phyloP scores from a whole-genome alignment of 2,888 invertebrate species.

The Ophion ellenae region DNA sequence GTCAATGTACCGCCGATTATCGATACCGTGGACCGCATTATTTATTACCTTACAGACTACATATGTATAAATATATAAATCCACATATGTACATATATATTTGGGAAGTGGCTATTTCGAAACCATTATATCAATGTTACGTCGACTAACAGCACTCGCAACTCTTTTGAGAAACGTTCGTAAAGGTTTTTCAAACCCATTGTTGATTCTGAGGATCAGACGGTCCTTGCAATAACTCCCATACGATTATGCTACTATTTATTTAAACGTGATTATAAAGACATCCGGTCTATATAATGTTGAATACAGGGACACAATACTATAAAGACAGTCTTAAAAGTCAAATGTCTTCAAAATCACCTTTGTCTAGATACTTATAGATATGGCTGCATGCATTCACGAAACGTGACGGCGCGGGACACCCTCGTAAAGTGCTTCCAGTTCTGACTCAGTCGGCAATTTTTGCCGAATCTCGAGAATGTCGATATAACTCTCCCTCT shows the following conservation, averaged over 20 bases:
- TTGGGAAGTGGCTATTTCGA: background rate
- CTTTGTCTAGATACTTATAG: background rate
- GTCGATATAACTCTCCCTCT: constrained; percentile 74
- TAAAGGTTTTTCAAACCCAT: background rate
- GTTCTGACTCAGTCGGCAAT: constrained; percentile 79
- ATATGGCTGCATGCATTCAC: constrained; percentile 69
- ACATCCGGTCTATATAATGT: no score
- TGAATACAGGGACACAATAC: background rate
- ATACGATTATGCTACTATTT: background rate
- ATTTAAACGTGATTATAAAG: background rate
- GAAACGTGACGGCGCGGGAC: constrained; percentile 80
- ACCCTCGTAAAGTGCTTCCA: constrained; percentile 81
- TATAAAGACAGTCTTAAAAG: background rate
- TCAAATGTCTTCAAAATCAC: background rate
- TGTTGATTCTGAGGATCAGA: background rate
- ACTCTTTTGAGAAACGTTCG: background rate
- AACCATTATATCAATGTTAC: background rate
- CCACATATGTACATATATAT: background rate
- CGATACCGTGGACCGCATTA: constrained; percentile 78
- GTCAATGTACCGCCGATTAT: constrained; percentile 77
- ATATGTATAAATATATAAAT: constrained; percentile 17
- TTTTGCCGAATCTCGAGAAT: constrained; percentile 80
- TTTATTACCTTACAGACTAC: constrained; percentile 75
- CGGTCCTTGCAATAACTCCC: background rate
- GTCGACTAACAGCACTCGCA: background rate